Conservation (phyloP, 2,888 invertebrate species). For the Drosophila pseudotalamancana region DNA sequence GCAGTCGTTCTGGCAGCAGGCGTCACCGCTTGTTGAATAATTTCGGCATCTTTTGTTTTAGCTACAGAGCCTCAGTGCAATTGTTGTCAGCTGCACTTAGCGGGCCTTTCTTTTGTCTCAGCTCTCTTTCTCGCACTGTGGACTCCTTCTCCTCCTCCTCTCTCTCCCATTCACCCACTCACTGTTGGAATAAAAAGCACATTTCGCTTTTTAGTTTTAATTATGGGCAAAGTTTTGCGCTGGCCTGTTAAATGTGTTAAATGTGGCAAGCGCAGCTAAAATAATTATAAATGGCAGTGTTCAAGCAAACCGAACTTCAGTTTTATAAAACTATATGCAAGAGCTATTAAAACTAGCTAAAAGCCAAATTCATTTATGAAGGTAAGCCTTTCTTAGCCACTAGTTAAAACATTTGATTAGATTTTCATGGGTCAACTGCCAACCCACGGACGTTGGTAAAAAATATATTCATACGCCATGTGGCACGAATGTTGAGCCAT, state of each 20-base stretch:
- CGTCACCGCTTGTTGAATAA: slow-evolving; percentile 68
- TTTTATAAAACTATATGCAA: neutral
- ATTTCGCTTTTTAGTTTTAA: slow-evolving; percentile 69
- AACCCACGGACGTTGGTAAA: slow-evolving; percentile 6
- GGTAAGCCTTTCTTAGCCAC: slow-evolving; percentile 1
- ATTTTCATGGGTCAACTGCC: slow-evolving; percentile 6
- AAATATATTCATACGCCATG: slow-evolving; percentile 54
- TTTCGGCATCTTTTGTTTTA: slow-evolving; percentile 69
- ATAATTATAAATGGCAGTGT: slow-evolving; percentile 59
- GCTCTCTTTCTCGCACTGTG: neutral
- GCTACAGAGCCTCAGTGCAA: slow-evolving; percentile 49
- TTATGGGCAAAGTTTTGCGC: slow-evolving; percentile 65
- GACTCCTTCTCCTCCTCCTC: neutral
- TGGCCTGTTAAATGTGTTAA: slow-evolving; percentile 65
- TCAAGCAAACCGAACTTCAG: slow-evolving; percentile 4
- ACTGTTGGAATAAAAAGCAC: slow-evolving; percentile 52
- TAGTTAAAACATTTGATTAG: neutral
- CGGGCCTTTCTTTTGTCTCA: slow-evolving; percentile 35
- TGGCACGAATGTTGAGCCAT: slow-evolving; percentile 39
- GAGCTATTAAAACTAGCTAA: neutral
- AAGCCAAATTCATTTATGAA: neutral
- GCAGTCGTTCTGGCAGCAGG: slow-evolving; percentile 43
- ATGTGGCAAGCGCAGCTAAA: slow-evolving; percentile 40
- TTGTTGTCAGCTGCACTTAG: slow-evolving; percentile 70
- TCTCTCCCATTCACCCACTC: no score